A percentile compares a stretch with the other conserved stretches of the same genome.
phyloP scores from a whole-genome alignment of 2,888 invertebrate species.

The Taphrorychus bicolor region DNA sequence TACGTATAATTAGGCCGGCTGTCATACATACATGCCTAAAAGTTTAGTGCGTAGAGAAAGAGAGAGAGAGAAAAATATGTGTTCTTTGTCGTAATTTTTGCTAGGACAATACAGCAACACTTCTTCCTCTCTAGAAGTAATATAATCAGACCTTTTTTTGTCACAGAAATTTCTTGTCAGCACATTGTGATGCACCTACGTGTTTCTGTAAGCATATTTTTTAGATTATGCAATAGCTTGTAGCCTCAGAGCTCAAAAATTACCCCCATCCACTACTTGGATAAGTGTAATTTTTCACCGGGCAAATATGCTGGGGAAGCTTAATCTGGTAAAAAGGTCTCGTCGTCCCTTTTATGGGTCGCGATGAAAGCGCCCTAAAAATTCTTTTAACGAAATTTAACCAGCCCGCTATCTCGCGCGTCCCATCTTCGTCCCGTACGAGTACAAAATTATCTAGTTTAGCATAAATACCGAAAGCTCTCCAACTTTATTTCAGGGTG shows the following conservation, averaged over 20 bases:
- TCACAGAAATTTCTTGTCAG: too few relatives aligned
- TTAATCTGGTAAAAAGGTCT: conserved; percentile 15
- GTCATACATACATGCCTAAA: too few relatives aligned
- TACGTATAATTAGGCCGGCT: too few relatives aligned
- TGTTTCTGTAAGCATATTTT: too few relatives aligned
- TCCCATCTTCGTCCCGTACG: conserved; percentile 21
- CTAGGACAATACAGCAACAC: too few relatives aligned
- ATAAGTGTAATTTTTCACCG: not conserved
- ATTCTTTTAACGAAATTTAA: conserved; percentile 25
- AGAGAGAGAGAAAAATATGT: too few relatives aligned
- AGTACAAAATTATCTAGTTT: conserved; percentile 29
- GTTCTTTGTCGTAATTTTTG: too few relatives aligned
- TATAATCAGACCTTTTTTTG: too few relatives aligned
- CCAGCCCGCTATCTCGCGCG: conserved; percentile 14
- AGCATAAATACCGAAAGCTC: conserved; percentile 25
- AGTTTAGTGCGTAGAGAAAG: too few relatives aligned
- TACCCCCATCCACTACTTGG: not conserved
- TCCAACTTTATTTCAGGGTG: conserved; percentile 2
- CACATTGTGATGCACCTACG: too few relatives aligned
- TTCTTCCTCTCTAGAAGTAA: too few relatives aligned
- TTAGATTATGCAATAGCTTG: too few relatives aligned
- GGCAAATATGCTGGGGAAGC: not conserved
- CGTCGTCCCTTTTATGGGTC: conserved; percentile 13
- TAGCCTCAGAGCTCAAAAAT: not conserved
- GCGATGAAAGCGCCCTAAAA: conserved; percentile 17